These are phyloP conservation scores for Melipona beecheii DNA, from an alignment of 2,888 invertebrate genomes.

Conservation along the genomic window DNA sequence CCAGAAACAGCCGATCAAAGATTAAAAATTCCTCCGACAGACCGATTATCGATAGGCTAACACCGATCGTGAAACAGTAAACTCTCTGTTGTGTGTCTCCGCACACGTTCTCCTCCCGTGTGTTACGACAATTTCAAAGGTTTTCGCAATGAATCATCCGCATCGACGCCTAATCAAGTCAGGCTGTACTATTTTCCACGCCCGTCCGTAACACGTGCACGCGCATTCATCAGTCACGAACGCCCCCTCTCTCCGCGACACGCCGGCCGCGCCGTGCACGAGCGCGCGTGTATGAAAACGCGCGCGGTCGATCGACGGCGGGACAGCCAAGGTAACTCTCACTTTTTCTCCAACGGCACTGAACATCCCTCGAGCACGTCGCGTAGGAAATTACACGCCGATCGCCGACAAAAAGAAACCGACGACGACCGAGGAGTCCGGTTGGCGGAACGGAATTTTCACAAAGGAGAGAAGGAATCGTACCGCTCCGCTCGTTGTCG, in stretches of 20 bases:
- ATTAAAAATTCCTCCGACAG: neutral
- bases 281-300: neutral
- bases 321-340: constrained; percentile 70
- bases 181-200: constrained; percentile 69
- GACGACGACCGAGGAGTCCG: neutral
- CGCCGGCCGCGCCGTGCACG: neutral
- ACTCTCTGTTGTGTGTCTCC: constrained; percentile 1
- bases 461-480: constrained; percentile 8
- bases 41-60: neutral
- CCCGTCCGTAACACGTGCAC: constrained; percentile 44
- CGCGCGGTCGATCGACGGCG: constrained; percentile 10
- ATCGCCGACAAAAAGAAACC: constrained; percentile 44
- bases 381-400: constrained; percentile 42
- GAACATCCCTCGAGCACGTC: constrained; percentile 52
- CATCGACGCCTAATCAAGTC: constrained; percentile 57
- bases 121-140: constrained; percentile 47
- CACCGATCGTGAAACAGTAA: neutral
- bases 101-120: neutral
- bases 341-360: constrained; percentile 68
- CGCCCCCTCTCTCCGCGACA: neutral
- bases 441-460: constrained; percentile 41
- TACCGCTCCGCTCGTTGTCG: neutral
- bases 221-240: constrained; percentile 48
- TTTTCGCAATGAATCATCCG: constrained; percentile 66
- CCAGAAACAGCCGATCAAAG: no score